Conservation (phyloP, 2,888 invertebrate species). For the Cephus rjabovi region DNA sequence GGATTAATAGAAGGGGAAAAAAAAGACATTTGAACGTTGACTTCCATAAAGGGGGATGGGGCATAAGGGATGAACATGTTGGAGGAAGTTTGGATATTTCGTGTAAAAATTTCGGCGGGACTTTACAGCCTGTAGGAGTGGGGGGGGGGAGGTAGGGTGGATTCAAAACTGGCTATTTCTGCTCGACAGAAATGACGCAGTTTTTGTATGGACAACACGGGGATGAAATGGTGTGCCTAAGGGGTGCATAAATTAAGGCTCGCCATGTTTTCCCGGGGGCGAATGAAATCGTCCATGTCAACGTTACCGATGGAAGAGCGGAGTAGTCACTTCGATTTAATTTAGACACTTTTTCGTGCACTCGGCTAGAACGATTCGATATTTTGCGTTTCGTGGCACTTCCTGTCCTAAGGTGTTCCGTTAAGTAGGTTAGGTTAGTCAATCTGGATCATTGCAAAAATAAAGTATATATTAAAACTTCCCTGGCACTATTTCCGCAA, state of each 20-base stretch:
- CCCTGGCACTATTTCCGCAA: background rate
- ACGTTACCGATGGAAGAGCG: background rate
- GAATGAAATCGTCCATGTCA: constrained; percentile 26
- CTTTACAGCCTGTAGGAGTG: background rate
- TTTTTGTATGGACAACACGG: background rate
- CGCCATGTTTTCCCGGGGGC: constrained; percentile 48
- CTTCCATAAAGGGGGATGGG: background rate
- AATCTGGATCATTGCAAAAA: background rate
- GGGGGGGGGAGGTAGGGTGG: constrained; percentile 7
- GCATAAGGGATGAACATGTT: background rate
- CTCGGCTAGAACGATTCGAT: background rate
- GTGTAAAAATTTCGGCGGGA: background rate
- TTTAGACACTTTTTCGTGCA: background rate
- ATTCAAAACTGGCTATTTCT: constrained; percentile 18
- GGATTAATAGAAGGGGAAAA: background rate
- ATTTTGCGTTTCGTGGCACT: background rate
- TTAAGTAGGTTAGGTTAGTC: background rate
- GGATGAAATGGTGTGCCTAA: constrained; percentile 28
- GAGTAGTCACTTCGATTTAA: background rate
- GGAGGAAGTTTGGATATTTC: background rate
- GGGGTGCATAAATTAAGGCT: constrained; percentile 51
- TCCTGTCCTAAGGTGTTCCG: background rate
- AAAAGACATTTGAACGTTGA: background rate
- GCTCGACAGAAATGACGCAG: background rate
- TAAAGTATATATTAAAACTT: background rate